Base-by-base conservation (phyloP, 2,113 vertebrate genomes). In the Silurus glanis region DNA sequence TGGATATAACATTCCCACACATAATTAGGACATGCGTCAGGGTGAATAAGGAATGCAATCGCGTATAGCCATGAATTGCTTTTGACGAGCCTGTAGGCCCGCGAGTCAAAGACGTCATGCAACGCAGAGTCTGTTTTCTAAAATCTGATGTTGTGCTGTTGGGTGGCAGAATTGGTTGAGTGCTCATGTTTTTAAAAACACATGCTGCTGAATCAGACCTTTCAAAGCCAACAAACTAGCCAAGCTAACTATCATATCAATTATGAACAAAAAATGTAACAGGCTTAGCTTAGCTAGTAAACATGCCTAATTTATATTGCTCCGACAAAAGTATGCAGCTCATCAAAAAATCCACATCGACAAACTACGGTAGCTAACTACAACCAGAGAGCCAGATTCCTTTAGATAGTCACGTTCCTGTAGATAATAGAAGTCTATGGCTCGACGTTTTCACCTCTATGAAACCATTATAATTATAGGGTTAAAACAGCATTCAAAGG, bases 1-100 rank as follows among this genome's bases (percentile, higher is more conserved):
- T 88, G 83, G 83, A 83, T 88, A 87, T 53, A 72, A 62, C 45
- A 45, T 53, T 37, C 12, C 49, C 23, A 59, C 79, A 56, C 23
- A 25, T 56, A 56, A 78, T 56, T 17, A 79, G 37, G 75, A 55
- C 28, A 56, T 28, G 25, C 2, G 8, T 25, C 21, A 59, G 37
- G 37, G 8, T 74, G 45, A 25, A 58, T 80, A 75, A 7, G 16
- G 47, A 56, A 83, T 67, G 25, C 37, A 72, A 21, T 14, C 28
- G 71, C 16, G 3, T n/a, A 8, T 55, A n/a, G 3, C 45, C 49
- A 69, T 45, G 16, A 47, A 28, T 21, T 37, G 19, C 61, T 55
- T 55, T 37, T 37, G 61, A 82, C 75, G 3, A 78, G 23, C 75
- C n/a, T 78, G 7, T 28, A 76, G 51, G 51, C 72, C 45, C 45